Percentiles rank a stretch among this genome's conserved stretches.
These are phyloP conservation scores for Drosophila setosimentum DNA, from an alignment of 2,888 invertebrate species.

Conservation along the genomic window DNA sequence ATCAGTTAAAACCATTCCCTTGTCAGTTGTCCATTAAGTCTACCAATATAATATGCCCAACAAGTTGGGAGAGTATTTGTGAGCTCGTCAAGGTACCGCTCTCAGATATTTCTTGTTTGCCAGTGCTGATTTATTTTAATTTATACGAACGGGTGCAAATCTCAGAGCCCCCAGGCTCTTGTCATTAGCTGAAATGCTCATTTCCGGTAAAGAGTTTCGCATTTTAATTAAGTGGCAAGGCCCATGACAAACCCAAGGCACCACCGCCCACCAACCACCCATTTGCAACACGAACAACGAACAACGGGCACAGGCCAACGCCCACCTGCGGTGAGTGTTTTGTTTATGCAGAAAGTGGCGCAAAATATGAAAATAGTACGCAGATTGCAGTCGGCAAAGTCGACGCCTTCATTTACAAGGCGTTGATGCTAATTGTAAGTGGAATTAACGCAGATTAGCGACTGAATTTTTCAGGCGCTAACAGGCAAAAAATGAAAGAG, in stretches of 20 bases:
- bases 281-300: neutral
- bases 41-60: neutral
- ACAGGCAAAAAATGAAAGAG: constrained; percentile 9
- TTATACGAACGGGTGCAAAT: constrained; percentile 52
- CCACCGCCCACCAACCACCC: neutral
- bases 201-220: constrained; percentile 78
- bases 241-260: constrained; percentile 7
- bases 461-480: constrained; percentile 42
- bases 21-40: neutral
- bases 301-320: constrained; percentile 12
- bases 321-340: constrained; percentile 65
- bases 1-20: neutral
- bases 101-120: constrained; percentile 20
- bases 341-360: constrained; percentile 65
- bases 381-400: constrained; percentile 45
- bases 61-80: constrained; percentile 13
- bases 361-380: constrained; percentile 72
- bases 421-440: constrained; percentile 79
- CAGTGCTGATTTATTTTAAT: constrained; percentile 55
- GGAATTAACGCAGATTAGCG: constrained; percentile 78
- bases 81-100: neutral
- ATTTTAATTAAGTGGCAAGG: constrained; percentile 73
- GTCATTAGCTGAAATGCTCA: constrained; percentile 78
- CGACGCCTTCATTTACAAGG: constrained; percentile 63
- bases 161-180: constrained; percentile 42